These are phyloP conservation scores for Bufo bufo DNA, from an alignment of 2,113 vertebrate species.

Conservation along the genomic window DNA sequence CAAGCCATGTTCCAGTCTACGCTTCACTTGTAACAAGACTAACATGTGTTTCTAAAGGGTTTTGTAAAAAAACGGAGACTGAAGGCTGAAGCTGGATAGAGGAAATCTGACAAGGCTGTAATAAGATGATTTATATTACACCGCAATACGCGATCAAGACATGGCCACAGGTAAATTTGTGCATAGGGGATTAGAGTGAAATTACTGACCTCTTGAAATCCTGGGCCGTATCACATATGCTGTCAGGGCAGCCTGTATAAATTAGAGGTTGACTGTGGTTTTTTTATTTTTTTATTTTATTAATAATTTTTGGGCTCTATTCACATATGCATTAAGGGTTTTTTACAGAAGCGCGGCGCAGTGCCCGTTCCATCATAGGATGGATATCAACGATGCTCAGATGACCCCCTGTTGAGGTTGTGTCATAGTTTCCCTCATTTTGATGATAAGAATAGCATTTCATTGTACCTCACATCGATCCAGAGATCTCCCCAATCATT, in stretches of 20 bases:
- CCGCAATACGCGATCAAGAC: not conserved
- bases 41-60: constrained; percentile 42
- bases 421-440: too few species aligned
- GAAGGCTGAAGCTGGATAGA: not conserved
- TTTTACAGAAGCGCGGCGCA: not conserved
- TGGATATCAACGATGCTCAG: not conserved
- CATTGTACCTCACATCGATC: too few species aligned
- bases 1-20: constrained; percentile 36
- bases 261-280: not conserved
- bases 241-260: not conserved
- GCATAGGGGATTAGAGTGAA: not conserved
- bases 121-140: constrained; percentile 17
- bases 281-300: not conserved
- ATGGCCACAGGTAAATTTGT: not conserved
- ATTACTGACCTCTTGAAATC: not conserved
- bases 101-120: not conserved
- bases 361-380: not conserved
- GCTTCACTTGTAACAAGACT: constrained; percentile 26
- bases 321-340: not conserved
- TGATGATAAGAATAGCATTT: too few species aligned
- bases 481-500: too few species aligned
- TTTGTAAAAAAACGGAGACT: not conserved
- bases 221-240: not conserved
- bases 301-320: not conserved
- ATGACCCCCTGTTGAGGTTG: not conserved